These are phyloP conservation scores for Caenorhabditis plicata DNA, from an alignment of 2,888 invertebrate species.

Conservation along the genomic window DNA sequence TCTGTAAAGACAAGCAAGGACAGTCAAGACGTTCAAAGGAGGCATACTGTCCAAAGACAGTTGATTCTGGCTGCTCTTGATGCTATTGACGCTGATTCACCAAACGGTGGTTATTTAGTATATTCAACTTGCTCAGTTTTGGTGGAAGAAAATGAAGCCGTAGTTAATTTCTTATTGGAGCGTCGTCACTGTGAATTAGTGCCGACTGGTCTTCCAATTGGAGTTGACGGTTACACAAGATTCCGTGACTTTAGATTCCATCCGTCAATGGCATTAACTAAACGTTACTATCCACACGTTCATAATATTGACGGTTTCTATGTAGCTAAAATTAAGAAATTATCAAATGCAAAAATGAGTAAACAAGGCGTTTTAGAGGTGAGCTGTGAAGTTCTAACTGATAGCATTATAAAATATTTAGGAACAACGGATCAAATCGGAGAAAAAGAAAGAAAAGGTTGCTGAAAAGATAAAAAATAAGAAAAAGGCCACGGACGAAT, in stretches of 20 bases:
- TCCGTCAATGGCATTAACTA: slow-evolving; percentile 82
- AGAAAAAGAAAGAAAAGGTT: slow-evolving; percentile 7
- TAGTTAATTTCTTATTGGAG: slow-evolving; percentile 89
- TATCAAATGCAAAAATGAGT: slow-evolving; percentile 74
- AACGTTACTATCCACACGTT: slow-evolving; percentile 92
- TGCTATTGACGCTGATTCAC: slow-evolving; percentile 86
- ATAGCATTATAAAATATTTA: slow-evolving; percentile 2
- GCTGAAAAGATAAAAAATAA: background rate
- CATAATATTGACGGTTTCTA: slow-evolving; percentile 99
- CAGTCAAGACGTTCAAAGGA: slow-evolving; percentile 50
- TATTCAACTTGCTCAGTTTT: slow-evolving; percentile 98
- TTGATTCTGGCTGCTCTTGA: slow-evolving; percentile 94
- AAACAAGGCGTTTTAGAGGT: slow-evolving; percentile 32
- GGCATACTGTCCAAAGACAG: slow-evolving; percentile 81
- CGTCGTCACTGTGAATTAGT: slow-evolving; percentile 88
- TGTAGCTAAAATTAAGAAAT: slow-evolving; percentile 95
- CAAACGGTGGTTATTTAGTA: slow-evolving; percentile 89
- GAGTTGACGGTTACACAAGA: slow-evolving; percentile 84
- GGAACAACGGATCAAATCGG: slow-evolving; percentile 8
- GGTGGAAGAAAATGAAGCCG: slow-evolving; percentile 97
- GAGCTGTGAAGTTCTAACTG: no score
- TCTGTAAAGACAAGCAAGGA: slow-evolving; percentile 86
- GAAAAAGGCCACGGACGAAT: slow-evolving; percentile 2
- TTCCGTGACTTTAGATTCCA: slow-evolving; percentile 76
- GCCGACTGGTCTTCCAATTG: slow-evolving; percentile 89